Base-by-base conservation (phyloP, 1,140 invertebrate species). In the Tetramorium alpestre region DNA sequence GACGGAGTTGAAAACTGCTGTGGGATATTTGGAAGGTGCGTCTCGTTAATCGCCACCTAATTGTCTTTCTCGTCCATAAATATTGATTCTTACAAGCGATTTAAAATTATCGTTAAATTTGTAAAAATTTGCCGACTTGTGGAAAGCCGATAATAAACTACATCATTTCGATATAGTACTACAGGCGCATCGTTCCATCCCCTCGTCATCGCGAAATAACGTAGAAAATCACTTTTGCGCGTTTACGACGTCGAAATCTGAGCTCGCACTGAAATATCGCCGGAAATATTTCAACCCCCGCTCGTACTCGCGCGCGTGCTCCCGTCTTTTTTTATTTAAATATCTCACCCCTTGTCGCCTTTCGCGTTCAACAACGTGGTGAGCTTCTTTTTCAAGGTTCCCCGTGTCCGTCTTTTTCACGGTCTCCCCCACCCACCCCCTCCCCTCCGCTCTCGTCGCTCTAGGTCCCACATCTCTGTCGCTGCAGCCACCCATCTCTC, bases 351-450 rank as follows among this genome's bases (percentile, higher is more conserved):
- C 91, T 90, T 85, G 90, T 84, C 90, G 88, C 90, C 76, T 89
- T 91, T 84, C 93, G 91, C 92, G 92, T 93, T 94, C 93, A 92
- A 93, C 93, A 93, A 47, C 65, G 76, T 91, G 93, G 92, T 85
- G 90, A 93, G 91, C 88, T 92, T 93, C 86, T 92, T 92, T 90
- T 94, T 92, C 92, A 75, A 84, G 67, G 80, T 82, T 82, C 54
- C 67, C 38, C 49, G 49, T 70, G 33, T 47, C 73, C 54, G 87
- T 90, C 89, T 91, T 90, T 92, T 88, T 91, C 87, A 69, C 91
- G 58, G 80, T 88, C 85, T 70, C 85, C 70, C 72, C 70, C 73
- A 51, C 13, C 11, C 13, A 11, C 2, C 1, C 3, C n/a, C 41
- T 4, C n/a, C 1, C 18, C 18, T 65, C 8, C 3, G 11, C 2